Conservation (phyloP, 2,797 vertebrate species). For the Knipowitschia caucasica region DNA sequence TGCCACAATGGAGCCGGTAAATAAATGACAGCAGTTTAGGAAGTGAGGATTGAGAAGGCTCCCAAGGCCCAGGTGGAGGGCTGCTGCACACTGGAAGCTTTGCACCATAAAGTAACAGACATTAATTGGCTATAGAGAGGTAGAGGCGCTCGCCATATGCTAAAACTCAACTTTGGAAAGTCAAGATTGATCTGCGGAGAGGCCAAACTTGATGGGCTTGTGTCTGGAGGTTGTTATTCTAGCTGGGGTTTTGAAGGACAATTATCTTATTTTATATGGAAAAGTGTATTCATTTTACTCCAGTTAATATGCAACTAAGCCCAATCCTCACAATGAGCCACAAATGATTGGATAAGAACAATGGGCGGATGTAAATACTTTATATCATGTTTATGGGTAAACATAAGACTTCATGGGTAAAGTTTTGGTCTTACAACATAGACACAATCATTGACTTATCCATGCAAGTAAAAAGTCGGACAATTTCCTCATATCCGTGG, state of each 20-base stretch:
- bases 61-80: conserved; percentile 18
- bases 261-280: background rate
- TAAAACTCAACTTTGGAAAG: conserved; percentile 11
- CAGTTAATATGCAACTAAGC: no score
- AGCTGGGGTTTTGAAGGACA: background rate
- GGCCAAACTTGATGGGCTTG: background rate
- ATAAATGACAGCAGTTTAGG: conserved; percentile 38
- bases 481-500: no score
- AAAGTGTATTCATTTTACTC: no score
- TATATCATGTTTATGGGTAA: no score
- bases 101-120: conserved; percentile 15
- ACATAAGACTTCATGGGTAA: no score
- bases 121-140: conserved; percentile 20
- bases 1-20: conserved; percentile 21
- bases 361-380: no score
- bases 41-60: conserved; percentile 17
- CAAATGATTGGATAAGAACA: no score
- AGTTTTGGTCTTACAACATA: no score
- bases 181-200: conserved; percentile 8
- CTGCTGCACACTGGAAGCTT: conserved; percentile 6
- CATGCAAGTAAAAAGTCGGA: no score
- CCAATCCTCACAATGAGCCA: no score
- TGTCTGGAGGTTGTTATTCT: conserved; percentile 1
- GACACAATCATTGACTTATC: no score
- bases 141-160: conserved; percentile 13